phyloP scores from a whole-genome alignment of 2,113 vertebrate genomes.

The Ophthalmolycus amberensis region DNA sequence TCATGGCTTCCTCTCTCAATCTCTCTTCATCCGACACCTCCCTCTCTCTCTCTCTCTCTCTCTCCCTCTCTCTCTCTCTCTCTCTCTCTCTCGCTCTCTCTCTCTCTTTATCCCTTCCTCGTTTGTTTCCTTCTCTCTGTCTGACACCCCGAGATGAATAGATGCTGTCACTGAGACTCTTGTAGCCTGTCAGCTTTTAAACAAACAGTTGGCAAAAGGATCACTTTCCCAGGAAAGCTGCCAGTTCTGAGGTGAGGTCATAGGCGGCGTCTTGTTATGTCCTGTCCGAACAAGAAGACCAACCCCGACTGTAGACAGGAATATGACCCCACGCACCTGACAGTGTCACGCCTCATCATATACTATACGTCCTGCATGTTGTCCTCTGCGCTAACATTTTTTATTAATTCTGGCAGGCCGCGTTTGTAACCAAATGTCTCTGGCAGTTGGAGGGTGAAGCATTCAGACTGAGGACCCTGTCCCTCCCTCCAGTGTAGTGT shows the following conservation, averaged over 20 bases:
- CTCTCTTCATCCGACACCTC: conserved; percentile 40
- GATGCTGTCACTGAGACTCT: conserved; percentile 79
- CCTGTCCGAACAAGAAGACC: conserved; percentile 30
- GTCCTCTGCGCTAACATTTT: conserved; percentile 27
- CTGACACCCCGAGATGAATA: conserved; percentile 80
- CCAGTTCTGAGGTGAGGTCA: conserved; percentile 60
- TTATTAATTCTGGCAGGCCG: conserved; percentile 46
- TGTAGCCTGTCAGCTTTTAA: conserved; percentile 84
- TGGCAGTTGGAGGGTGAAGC: conserved; percentile 45
- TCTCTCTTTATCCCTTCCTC: conserved; percentile 50
- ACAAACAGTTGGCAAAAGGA: conserved; percentile 78
- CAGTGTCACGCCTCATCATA: background rate
- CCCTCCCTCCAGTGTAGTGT: conserved; percentile 54
- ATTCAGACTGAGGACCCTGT: conserved; percentile 39
- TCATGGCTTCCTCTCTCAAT: conserved; percentile 39
- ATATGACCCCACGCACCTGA: conserved; percentile 30
- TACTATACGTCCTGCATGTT: conserved; percentile 1
- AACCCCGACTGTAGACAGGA: conserved; percentile 21
- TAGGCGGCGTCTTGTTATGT: conserved; percentile 42
- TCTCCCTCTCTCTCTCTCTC: conserved; percentile 37
- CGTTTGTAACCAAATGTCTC: conserved; percentile 61
- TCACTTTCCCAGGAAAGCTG: conserved; percentile 71
- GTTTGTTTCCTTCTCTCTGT: conserved; percentile 36
- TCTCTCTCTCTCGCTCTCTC: conserved; percentile 32
- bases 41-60: conserved; percentile 45